Conservation (phyloP, 30 jellyfish, hydroid and myxozoan species). For the Chrysaora quinquecirrha region DNA sequence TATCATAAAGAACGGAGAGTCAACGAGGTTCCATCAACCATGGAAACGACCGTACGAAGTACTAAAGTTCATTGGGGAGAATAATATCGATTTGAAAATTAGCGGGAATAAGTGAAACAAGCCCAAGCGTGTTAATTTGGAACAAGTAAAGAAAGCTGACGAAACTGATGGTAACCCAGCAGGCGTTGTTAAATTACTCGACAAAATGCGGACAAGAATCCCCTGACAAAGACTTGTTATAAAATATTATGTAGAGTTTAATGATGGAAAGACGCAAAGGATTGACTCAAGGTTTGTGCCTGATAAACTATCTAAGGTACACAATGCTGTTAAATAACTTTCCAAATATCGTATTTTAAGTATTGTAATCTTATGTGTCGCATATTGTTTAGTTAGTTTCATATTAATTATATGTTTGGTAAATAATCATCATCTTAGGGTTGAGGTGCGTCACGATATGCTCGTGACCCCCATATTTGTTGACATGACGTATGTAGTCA, state of each 20-base stretch:
- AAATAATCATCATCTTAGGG: neutral
- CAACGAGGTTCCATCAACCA: neutral
- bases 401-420: too few species aligned
- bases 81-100: neutral
- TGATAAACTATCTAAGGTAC: neutral
- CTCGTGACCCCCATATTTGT: too few species aligned
- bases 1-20: neutral
- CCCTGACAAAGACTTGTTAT: conserved; percentile 16
- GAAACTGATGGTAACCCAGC: conserved; percentile 11
- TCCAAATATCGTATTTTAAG: too few species aligned
- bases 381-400: neutral
- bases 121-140: neutral
- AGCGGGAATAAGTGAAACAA: neutral
- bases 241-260: neutral
- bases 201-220: conserved; percentile 21
- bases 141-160: conserved; percentile 1
- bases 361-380: neutral
- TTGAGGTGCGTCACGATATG: too few species aligned
- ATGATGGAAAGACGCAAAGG: neutral
- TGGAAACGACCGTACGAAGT: neutral
- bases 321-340: too few species aligned
- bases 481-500: too few species aligned
- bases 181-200: neutral
- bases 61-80: neutral
- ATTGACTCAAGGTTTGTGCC: neutral